These are phyloP conservation scores for Cancer borealis DNA, from an alignment of 2,888 invertebrate genomes.

Conservation along the genomic window DNA sequence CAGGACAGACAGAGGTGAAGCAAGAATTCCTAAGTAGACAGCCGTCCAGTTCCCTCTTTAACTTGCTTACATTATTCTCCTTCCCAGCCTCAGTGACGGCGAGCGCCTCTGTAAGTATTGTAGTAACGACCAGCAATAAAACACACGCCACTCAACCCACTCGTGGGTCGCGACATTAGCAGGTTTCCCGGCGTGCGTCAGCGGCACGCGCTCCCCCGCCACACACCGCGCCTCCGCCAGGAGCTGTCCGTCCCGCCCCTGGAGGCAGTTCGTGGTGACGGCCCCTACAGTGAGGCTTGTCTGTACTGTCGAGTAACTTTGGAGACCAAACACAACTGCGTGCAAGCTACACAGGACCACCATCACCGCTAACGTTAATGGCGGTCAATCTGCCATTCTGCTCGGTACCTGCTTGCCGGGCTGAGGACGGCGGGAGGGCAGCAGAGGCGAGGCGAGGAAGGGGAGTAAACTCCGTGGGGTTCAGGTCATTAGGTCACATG, in stretches of 20 bases:
- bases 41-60: slow-evolving; percentile 36
- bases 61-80: neutral
- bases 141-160: neutral
- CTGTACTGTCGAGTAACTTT: neutral
- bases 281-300: slow-evolving; percentile 23
- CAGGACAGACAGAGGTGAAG: neutral
- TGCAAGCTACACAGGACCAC: neutral
- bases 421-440: neutral
- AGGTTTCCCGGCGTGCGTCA: slow-evolving; percentile 2
- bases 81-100: neutral
- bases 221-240: neutral
- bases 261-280: neutral
- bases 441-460: neutral
- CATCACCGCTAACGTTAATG: neutral
- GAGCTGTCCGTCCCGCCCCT: slow-evolving; percentile 25
- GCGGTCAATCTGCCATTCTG: neutral
- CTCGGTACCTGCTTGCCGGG: neutral
- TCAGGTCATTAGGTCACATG: slow-evolving; percentile 21
- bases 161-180: neutral
- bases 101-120: neutral
- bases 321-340: neutral
- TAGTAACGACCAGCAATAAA: neutral
- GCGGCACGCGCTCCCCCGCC: slow-evolving; percentile 12
- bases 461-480: neutral
- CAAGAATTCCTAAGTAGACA: neutral